Base-by-base conservation (phyloP, 2,113 vertebrate genomes). In the Chaetodon trifascialis region DNA sequence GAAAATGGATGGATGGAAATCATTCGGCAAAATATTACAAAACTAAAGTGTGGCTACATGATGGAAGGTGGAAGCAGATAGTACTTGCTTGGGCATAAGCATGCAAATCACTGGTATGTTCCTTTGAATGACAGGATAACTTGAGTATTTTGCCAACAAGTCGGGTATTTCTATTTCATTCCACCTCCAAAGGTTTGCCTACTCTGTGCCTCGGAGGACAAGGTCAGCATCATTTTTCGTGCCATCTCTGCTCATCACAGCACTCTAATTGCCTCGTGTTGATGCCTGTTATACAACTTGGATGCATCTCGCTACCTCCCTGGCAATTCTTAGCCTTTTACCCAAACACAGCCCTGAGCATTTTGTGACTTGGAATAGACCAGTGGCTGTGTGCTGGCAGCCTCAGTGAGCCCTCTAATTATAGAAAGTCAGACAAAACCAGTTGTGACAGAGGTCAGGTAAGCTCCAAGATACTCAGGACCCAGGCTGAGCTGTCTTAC, bases 361-460 rank as follows among this genome's bases (percentile, higher is more conserved):
- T 55, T 76, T 62, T 16, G 67, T 76, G 84, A 74, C 67, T 75
- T 77, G 19, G 54, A 72, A 58, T 69, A 55, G 30, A 75, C 64
- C 54, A 67, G 54, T 64, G 21, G 56, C 30, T 85, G 52, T 63
- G 16, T 38, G 30, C 55, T 55, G 46, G 60, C 56, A 63, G 58
- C 30, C 70, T 64, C 76, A 47, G 30, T 10, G 72, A 77, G 62
- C 3, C 15, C 30, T 64, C 76, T 73, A 79, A 72, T 81, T 80
- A 86, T 67, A 76, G 82, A 68, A 76, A 69, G 60, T 54, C 76
- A 82, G 64, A 80, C 34, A 51, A 38, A 84, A 72, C n/a, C 59
- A 23, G 42, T 55, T 64, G 56, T 68, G 79, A 82, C 74, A 72
- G 70, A 75, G 79, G 73, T 88, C 84, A 79, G 80, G 76, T 87